Evolutionary conservation across 1,140 invertebrate genomes (phyloP).

Genomic region (Sweltsa coloradensis): DNA sequence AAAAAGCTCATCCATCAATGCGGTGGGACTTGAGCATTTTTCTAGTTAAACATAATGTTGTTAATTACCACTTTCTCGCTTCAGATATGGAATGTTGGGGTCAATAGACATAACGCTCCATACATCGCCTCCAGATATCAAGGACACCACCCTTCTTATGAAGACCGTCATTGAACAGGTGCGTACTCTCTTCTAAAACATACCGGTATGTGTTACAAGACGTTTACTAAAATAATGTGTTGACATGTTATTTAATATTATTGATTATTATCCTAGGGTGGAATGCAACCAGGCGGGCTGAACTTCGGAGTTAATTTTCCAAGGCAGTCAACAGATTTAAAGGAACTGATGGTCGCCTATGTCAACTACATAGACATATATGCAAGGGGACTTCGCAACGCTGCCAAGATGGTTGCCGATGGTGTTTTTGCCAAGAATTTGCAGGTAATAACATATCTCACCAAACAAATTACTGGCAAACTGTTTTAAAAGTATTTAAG

Average conservation of each 20-base stretch:
- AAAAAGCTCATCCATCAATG: too few relatives aligned
- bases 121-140: slow-evolving; percentile 34
- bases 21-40: too few relatives aligned
- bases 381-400: slow-evolving; percentile 39
- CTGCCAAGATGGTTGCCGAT: slow-evolving; percentile 35
- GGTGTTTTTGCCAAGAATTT: slow-evolving; percentile 27
- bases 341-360: slow-evolving; percentile 41
- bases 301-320: slow-evolving; percentile 40
- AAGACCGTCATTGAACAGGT: slow-evolving; percentile 42
- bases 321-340: slow-evolving; percentile 36
- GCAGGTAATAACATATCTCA: too few relatives aligned
- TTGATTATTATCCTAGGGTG: slow-evolving; percentile 28
- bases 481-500: too few relatives aligned
- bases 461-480: too few relatives aligned
- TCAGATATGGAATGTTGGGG: slow-evolving; percentile 34
- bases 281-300: slow-evolving; percentile 43
- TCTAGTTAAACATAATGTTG: too few relatives aligned
- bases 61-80: slow-evolving; percentile 8
- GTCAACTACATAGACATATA: slow-evolving; percentile 44
- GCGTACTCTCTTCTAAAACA: too few relatives aligned
- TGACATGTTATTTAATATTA: background rate
- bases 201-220: too few relatives aligned
- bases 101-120: slow-evolving; percentile 36
- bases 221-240: too few relatives aligned
- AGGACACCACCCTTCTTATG: slow-evolving; percentile 39